Conservation (phyloP, 2,888 invertebrate species). For the Zonitis immaculata region DNA sequence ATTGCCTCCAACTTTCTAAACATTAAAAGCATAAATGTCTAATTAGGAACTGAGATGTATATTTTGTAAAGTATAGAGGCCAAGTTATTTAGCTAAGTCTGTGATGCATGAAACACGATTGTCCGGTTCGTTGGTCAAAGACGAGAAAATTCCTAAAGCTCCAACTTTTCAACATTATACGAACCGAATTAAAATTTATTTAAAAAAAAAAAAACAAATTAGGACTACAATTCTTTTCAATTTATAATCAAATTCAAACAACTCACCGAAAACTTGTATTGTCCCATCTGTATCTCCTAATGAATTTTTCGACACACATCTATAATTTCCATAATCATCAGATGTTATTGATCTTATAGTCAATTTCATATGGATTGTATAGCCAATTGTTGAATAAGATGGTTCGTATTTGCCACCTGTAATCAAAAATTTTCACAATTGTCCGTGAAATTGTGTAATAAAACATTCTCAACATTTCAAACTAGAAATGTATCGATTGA, state of each 20-base stretch:
- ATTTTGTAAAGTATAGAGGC: slow-evolving; percentile 14
- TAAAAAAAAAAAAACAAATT: too few relatives aligned
- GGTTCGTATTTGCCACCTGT: slow-evolving; percentile 57
- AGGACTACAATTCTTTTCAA: too few relatives aligned
- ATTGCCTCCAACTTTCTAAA: background rate
- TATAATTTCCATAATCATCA: slow-evolving; percentile 63
- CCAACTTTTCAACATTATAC: too few relatives aligned
- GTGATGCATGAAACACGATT: slow-evolving; percentile 36
- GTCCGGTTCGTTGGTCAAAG: slow-evolving; percentile 35
- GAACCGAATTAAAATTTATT: too few relatives aligned
- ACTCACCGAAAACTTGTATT: slow-evolving; percentile 69
- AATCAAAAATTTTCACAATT: too few relatives aligned
- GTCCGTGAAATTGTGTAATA: too few relatives aligned
- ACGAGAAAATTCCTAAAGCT: slow-evolving; percentile 21
- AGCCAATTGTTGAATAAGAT: slow-evolving; percentile 62
- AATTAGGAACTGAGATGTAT: slow-evolving; percentile 14
- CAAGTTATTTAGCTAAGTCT: slow-evolving; percentile 23
- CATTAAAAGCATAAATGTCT: slow-evolving; percentile 8
- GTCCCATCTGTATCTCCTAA: slow-evolving; percentile 69
- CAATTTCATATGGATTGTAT: slow-evolving; percentile 68
- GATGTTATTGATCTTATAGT: slow-evolving; percentile 60
- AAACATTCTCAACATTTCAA: slow-evolving; percentile 10
- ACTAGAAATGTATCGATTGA: slow-evolving; percentile 11
- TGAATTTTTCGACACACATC: slow-evolving; percentile 70
- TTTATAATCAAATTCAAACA: slow-evolving; percentile 14